phyloP scores from a whole-genome alignment of 2,888 invertebrate species.

The Halictus ligatus region DNA sequence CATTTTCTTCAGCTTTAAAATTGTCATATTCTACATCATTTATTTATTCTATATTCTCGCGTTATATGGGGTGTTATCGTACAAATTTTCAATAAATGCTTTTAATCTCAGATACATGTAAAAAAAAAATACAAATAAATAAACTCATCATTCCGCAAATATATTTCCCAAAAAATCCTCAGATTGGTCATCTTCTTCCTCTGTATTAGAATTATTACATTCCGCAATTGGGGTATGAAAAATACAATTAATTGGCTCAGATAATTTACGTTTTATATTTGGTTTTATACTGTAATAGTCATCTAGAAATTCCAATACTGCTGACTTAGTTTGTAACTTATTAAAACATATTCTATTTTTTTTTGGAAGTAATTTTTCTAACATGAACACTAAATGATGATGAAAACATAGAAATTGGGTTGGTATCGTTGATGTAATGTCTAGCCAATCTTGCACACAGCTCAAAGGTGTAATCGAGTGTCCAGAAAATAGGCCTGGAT shows the following conservation, averaged over 20 bases:
- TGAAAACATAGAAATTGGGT: conserved; percentile 93
- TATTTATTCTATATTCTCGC: background rate
- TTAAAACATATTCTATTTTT: conserved; percentile 92
- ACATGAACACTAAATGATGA: conserved; percentile 98
- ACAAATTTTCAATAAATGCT: conserved; percentile 1
- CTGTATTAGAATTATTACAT: conserved; percentile 20
- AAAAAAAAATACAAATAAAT: background rate
- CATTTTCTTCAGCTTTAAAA: background rate
- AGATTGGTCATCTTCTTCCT: conserved; percentile 52
- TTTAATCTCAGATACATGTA: background rate
- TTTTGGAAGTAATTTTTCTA: conserved; percentile 92
- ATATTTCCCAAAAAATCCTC: conserved; percentile 65
- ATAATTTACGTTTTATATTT: conserved; percentile 50
- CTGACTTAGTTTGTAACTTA: conserved; percentile 88
- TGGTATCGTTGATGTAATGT: conserved; percentile 87
- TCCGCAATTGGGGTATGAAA: conserved; percentile 27
- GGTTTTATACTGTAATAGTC: conserved; percentile 86
- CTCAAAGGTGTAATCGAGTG: conserved; percentile 88
- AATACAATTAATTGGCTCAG: conserved; percentile 51
- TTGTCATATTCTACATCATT: background rate
- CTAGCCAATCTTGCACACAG: conserved; percentile 94
- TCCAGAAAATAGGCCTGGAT: conserved; percentile 95
- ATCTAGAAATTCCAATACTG: conserved; percentile 90
- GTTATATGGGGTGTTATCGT: background rate
- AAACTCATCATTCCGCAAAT: conserved; percentile 52